Evolutionary conservation across 2,113 vertebrate genomes (phyloP), one percentile per base, ranked within the genome.

Genomic region (Solea senegalensis): DNA sequence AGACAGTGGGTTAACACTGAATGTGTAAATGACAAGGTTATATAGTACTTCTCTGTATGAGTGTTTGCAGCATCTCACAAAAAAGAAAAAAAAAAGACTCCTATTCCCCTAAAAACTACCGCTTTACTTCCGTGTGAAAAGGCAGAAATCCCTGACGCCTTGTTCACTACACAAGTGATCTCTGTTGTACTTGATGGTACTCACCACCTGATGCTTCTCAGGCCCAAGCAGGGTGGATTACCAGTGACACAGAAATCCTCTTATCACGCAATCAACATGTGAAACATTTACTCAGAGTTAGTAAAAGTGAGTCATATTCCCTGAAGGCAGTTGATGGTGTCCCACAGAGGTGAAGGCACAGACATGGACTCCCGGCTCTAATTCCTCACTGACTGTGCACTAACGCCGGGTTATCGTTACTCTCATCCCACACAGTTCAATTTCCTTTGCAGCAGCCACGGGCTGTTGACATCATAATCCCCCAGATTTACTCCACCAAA

Each of bases 391-490:
- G 68, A 75, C 81, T 70, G 54, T n/a, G 49, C 78, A 51, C 65
- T 92, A 89, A 90, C 88, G 82, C 83, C 45, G 9, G 56, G 63
- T 82, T 69, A 66, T 71, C 16, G 49, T 13, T 50, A 15, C 80
- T 87, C 60, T 61, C 5, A 2, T 83, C 72, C 75, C 62, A 76
- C 76, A 74, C 92, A 91, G 90, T 92, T 92, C 80, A 89, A 90
- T 92, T 92, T 92, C 89, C 83, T 88, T 84, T 70, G 62, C 75
- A 60, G 69, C 74, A 71, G 83, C 86, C 84, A 73, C 67, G 52
- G 82, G 75, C 83, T 72, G 86, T 85, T 91, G 89, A 94, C 91
- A 91, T 94, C 91, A 92, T 94, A 94, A 94, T 94, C 92, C 92
- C 91, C 81, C 77, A 91, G 93, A 94, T 94, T 94, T 91, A 92